These are phyloP conservation scores for Stomatorhinus walkeri DNA, from an alignment of 2,797 vertebrate genomes.

Conservation along the genomic window DNA sequence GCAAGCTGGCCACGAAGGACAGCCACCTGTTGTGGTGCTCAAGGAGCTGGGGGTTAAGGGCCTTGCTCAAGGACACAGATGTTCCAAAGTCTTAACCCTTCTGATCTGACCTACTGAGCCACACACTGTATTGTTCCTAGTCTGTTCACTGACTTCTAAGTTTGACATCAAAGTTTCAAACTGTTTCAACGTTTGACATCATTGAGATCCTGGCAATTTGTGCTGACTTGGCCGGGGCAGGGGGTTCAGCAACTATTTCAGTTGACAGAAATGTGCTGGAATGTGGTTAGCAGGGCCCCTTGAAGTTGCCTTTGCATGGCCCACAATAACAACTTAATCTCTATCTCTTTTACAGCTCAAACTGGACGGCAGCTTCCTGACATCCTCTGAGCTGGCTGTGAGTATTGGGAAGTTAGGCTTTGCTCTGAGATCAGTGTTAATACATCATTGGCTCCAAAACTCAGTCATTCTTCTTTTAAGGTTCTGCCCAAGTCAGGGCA, in stretches of 20 bases:
- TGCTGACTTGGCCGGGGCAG: neutral
- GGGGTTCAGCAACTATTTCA: neutral
- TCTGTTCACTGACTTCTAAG: neutral
- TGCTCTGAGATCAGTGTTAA: neutral
- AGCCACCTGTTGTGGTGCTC: neutral
- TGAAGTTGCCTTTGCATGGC: neutral
- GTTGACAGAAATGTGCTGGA: neutral
- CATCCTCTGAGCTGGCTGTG: conserved; percentile 73
- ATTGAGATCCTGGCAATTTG: neutral
- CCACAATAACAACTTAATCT: neutral
- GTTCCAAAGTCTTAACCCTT: neutral
- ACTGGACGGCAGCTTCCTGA: conserved; percentile 70
- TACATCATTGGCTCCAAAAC: neutral
- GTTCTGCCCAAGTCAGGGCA: conserved; percentile 49
- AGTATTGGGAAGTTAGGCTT: conserved; percentile 38
- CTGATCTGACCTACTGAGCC: neutral
- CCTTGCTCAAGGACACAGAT: neutral
- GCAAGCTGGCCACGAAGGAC: neutral
- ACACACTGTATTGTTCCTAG: neutral
- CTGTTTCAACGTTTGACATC: neutral
- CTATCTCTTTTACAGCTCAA: conserved; percentile 64
- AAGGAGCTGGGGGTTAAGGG: neutral
- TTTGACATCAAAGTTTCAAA: too few relatives aligned
- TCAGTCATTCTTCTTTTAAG: conserved; percentile 39
- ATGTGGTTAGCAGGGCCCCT: neutral